Percentiles rank a stretch among this genome's conserved stretches.
Evolutionary conservation across 2,113 vertebrate genomes (phyloP).

Genomic region (Alaudala cheleensis): DNA sequence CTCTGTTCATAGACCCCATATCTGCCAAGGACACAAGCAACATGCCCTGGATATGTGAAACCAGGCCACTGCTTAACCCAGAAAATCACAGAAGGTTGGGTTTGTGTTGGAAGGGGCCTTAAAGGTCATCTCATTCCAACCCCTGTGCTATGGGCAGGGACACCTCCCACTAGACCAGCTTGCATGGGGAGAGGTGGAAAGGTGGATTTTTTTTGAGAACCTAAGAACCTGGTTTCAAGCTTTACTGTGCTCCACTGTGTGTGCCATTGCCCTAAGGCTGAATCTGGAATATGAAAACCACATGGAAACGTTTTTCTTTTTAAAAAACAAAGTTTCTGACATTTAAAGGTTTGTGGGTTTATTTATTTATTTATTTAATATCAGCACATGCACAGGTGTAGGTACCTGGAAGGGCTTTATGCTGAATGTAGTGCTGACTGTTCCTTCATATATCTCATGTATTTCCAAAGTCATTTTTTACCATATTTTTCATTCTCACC

Average conservation of each 20-base stretch:
- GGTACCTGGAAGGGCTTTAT: neutral
- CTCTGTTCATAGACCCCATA: accelerated
- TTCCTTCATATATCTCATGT: neutral
- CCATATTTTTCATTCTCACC: neutral
- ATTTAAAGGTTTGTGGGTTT: neutral
- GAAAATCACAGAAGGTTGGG: neutral
- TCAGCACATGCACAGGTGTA: neutral
- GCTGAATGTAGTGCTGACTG: neutral
- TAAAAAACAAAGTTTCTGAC: neutral
- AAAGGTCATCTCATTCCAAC: neutral
- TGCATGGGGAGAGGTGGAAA: neutral
- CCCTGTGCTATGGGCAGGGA: neutral
- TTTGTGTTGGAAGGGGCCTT: neutral
- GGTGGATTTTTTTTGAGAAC: neutral
- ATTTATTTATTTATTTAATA: neutral
- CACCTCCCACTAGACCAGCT: neutral
- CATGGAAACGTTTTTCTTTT: neutral
- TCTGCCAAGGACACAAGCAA: neutral
- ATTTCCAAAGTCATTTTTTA: neutral
- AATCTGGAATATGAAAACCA: neutral
- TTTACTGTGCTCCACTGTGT: neutral
- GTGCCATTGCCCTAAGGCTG: neutral
- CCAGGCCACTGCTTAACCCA: neutral
- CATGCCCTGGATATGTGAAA: accelerated
- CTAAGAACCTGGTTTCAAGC: neutral